A percentile compares a stretch with the other conserved stretches of the same genome.
Evolutionary conservation across 2,113 vertebrate genomes (phyloP).

Genomic region (Bettongia penicillata): DNA sequence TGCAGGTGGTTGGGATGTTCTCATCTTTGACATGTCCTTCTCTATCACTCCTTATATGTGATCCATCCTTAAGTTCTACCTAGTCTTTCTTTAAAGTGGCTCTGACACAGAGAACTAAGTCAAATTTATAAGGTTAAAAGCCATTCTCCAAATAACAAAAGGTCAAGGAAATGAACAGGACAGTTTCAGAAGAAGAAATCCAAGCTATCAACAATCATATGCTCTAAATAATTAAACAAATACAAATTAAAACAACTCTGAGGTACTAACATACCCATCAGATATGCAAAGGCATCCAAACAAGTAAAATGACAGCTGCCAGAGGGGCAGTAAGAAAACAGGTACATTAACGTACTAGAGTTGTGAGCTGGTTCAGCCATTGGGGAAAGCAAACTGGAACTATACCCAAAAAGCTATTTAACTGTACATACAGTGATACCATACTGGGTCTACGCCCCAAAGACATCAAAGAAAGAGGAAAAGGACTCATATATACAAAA

Average conservation of each 20-base stretch:
- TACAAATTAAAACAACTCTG: neutral
- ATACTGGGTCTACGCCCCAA: neutral
- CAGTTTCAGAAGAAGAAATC: neutral
- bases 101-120: neutral
- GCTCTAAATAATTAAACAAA: neutral
- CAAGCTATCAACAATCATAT: neutral
- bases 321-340: no score
- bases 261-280: neutral
- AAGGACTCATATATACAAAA: neutral
- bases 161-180: neutral
- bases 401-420: no score
- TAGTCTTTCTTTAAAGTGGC: neutral
- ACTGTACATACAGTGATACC: neutral
- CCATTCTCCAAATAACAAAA: neutral
- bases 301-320: no score
- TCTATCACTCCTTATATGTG: neutral
- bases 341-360: no score
- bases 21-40: neutral
- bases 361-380: no score
- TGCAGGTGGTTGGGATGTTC: neutral
- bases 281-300: no score
- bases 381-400: no score
- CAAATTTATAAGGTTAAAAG: neutral
- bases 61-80: neutral
- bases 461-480: neutral